phyloP scores from a whole-genome alignment of 2,888 invertebrate species.

The Pegoplata infirma region DNA sequence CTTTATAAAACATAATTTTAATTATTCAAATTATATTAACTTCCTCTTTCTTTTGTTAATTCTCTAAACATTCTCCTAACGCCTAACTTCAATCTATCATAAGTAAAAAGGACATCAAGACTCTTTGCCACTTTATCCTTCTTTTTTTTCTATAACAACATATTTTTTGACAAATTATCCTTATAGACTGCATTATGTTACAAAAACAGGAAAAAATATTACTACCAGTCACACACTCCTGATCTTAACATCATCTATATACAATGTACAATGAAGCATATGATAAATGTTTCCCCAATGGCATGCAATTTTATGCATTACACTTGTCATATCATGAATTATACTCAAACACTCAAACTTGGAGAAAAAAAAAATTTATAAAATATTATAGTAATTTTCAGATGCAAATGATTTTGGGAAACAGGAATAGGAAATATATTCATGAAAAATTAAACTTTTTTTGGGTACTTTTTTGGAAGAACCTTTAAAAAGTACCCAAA shows the following conservation, averaged over 20 bases:
- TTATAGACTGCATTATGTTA: constrained; percentile 33
- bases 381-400: constrained; percentile 1
- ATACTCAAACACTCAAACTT: constrained; percentile 23
- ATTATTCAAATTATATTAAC: too few relatives aligned
- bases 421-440: not conserved
- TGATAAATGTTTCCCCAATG: constrained; percentile 61
- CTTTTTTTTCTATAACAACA: too few relatives aligned
- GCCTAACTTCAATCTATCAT: not conserved
- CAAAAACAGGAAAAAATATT: not conserved
- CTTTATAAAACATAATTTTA: too few relatives aligned
- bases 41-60: too few relatives aligned
- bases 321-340: constrained; percentile 60
- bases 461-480: not conserved
- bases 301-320: constrained; percentile 62
- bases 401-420: not conserved
- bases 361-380: not conserved
- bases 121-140: not conserved
- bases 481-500: too few relatives aligned
- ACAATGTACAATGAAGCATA: constrained; percentile 27
- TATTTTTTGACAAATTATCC: constrained; percentile 57
- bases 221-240: not conserved
- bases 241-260: not conserved
- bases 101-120: not conserved
- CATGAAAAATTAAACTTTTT: not conserved
- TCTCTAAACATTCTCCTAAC: too few relatives aligned